Percentiles rank a stretch among this genome's conserved stretches.
phyloP scores from a whole-genome alignment of 2,797 vertebrate species.

The Sebastes itinus region DNA sequence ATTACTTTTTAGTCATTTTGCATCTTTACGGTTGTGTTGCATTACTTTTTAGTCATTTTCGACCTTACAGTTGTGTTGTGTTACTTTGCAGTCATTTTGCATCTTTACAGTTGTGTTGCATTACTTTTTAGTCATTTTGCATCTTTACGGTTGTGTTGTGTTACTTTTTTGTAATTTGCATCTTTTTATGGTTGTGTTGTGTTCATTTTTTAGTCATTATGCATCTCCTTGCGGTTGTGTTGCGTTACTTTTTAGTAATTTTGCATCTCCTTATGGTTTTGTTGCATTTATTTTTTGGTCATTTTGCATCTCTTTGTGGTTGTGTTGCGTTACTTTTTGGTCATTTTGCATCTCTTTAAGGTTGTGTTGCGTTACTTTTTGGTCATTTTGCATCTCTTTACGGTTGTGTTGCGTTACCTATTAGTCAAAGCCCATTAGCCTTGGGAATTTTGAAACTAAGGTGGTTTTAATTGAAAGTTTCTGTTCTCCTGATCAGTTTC shows the following conservation, averaged over 20 bases:
- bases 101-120: too few relatives aligned
- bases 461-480: neutral
- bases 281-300: neutral
- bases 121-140: too few relatives aligned
- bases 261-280: neutral
- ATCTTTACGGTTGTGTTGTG: neutral
- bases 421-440: neutral
- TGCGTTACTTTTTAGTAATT: rapidly evolving
- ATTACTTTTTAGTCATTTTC: too few relatives aligned
- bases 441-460: neutral
- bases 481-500: neutral
- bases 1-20: too few relatives aligned
- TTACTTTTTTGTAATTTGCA: neutral
- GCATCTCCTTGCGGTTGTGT: too few relatives aligned
- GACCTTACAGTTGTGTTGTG: too few relatives aligned
- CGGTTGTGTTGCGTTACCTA: neutral
- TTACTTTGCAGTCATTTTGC: too few relatives aligned
- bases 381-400: neutral
- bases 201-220: neutral
- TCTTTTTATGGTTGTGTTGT: too few relatives aligned
- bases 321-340: neutral
- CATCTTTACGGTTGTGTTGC: too few relatives aligned
- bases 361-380: neutral
- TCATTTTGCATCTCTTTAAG: neutral
- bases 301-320: neutral